A percentile compares a stretch with the other conserved stretches of the same genome.
These are phyloP conservation scores for Microctenopoma stevenorrisi DNA, from an alignment of 2,797 vertebrate species.

Conservation along the genomic window DNA sequence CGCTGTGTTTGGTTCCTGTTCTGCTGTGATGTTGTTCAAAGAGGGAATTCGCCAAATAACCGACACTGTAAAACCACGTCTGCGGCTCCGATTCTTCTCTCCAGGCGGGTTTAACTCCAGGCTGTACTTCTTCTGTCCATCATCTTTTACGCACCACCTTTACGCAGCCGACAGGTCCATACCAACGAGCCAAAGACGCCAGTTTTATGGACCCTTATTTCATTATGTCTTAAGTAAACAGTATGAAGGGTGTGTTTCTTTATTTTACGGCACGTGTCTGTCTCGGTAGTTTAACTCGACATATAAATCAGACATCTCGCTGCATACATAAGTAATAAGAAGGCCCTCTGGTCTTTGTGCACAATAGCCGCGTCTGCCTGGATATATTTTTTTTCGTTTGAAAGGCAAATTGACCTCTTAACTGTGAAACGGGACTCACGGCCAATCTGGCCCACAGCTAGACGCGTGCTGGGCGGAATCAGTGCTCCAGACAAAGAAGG, in stretches of 20 bases:
- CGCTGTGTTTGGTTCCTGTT: neutral
- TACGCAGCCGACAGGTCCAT: conserved; percentile 20
- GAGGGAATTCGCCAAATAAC: neutral
- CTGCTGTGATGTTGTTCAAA: conserved; percentile 11
- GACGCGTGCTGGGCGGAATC: conserved; percentile 88
- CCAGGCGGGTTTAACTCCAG: neutral
- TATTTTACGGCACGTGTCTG: conserved; percentile 83
- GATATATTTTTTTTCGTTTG: conserved; percentile 77
- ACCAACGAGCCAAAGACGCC: conserved; percentile 7
- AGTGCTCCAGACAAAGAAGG: conserved; percentile 80
- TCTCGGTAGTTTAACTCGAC: conserved; percentile 84
- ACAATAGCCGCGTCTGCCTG: conserved; percentile 85
- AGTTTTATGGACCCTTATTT: conserved; percentile 46
- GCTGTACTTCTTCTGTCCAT: conserved; percentile 1
- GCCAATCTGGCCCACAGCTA: conserved; percentile 90
- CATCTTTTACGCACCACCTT: conserved; percentile 43
- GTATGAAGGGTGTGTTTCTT: conserved; percentile 51
- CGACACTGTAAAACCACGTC: neutral
- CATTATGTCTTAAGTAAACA: conserved; percentile 61
- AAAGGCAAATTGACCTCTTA: conserved; percentile 94
- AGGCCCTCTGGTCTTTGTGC: conserved; percentile 84
- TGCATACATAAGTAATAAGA: conserved; percentile 90
- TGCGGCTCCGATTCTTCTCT: neutral
- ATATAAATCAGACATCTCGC: conserved; percentile 86
- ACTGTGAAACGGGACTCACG: conserved; percentile 87